A percentile compares a stretch with the other conserved stretches of the same genome.
Conservation (phyloP, 2,797 vertebrate genomes). For the Lepilemur septentrionalis region DNA sequence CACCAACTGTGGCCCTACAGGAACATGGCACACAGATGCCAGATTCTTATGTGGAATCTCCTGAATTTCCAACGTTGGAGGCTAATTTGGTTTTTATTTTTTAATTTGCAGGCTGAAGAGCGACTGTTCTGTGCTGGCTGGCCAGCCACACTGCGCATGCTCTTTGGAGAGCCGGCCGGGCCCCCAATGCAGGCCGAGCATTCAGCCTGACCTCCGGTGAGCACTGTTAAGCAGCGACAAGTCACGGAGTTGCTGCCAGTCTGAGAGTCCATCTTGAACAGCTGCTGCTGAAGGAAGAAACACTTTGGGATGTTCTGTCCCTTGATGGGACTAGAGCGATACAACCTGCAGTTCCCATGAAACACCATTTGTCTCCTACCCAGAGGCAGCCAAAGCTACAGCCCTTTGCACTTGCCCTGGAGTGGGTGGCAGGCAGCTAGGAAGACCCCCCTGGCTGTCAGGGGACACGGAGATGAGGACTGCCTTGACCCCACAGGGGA, state of each 20-base stretch:
- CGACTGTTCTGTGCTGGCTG: neutral
- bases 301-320: neutral
- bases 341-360: neutral
- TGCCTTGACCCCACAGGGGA: neutral
- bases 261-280: neutral
- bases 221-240: neutral
- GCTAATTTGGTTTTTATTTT: neutral
- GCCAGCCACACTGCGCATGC: fast-evolving
- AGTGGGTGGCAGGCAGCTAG: neutral
- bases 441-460: no score
- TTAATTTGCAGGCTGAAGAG: neutral
- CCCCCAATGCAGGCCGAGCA: no score
- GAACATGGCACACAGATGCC: neutral
- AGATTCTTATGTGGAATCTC: neutral
- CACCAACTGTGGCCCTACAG: neutral
- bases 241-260: neutral
- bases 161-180: neutral
- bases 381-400: neutral
- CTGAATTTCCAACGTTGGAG: neutral
- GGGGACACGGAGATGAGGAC: neutral
- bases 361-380: neutral
- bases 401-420: neutral
- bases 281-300: neutral
- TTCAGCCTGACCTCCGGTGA: neutral
- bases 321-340: neutral